Evolutionary conservation across 2,113 vertebrate genomes (phyloP), one percentile per base, ranked within the genome.

Genomic region (Acanthochromis polyacanthus): DNA sequence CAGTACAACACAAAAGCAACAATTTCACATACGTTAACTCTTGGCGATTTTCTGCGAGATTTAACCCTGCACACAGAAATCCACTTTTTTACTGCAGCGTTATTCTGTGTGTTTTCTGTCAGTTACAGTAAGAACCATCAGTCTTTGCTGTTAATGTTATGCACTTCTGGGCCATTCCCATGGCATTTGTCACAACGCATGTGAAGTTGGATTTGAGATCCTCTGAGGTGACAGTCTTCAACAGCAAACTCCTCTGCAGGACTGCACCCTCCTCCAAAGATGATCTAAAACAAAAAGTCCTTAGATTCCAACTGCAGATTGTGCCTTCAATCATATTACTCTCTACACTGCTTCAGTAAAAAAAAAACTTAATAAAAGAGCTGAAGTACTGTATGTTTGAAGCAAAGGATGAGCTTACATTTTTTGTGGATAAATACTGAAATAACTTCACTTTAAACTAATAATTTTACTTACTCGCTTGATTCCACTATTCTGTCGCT

Each of bases 201-300:
- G 86, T 87, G 70, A 94, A 95, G 15, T 4, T 91, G 28, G 81
- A 86, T 2, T 6, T 25, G 14, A 91, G 45, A 64, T 95, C 93
- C 23, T 88, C 78, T 0, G 14, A 0, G 0, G 57, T 73, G 9
- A 93, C 69, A 0, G 52, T 69, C 52, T 66, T 81, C 81, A 96
- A 81, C 53, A 79, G 32, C 83, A 96, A 72, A 61, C 66, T 65
- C 63, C 68, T 91, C 51, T 86, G 82, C 0, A 93, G n/a, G 67
- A 92, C 65, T 1, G 63, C 14, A 0, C 81, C 89, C 0, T 81
- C 66, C 23, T 72, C 62, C 1, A 78, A 36, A 8, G 64, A 40
- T 17, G 72, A 75, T 70, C 91, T 92, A 20, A n/a, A 90, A 78
- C 45, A 69, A 40, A 71, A 15, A 23, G 32, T 9, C 28, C 22